Evolutionary conservation across 2,797 vertebrate genomes (phyloP).

Genomic region (Notolabrus celidotus): DNA sequence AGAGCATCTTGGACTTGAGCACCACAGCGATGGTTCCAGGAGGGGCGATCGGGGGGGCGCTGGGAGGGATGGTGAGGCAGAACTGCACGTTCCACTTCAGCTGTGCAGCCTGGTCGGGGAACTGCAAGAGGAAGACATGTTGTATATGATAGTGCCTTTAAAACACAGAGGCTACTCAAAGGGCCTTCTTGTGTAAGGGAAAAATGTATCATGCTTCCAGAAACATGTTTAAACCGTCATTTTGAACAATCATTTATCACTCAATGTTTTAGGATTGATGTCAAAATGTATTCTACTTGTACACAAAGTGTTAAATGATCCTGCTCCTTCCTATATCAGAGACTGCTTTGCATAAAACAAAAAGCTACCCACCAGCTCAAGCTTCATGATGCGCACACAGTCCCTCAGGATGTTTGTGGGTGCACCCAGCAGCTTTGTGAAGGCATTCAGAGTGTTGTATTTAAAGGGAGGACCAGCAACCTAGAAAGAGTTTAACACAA

Average conservation of each 20-base stretch:
- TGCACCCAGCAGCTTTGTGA: slow-evolving; percentile 96
- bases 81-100: slow-evolving; percentile 99
- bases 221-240: too few species aligned
- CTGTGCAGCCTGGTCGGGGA: slow-evolving; percentile 96
- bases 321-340: too few species aligned
- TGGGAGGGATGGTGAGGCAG: slow-evolving; percentile 98
- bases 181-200: too few species aligned
- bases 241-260: too few species aligned
- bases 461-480: slow-evolving; percentile 99
- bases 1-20: slow-evolving; percentile 99
- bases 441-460: slow-evolving; percentile 99
- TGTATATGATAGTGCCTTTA: background rate
- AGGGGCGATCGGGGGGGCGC: slow-evolving; percentile 97
- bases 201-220: too few species aligned
- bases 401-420: slow-evolving; percentile 97
- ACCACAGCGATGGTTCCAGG: slow-evolving; percentile 98
- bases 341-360: slow-evolving; percentile 10
- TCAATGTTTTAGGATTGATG: too few species aligned
- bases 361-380: slow-evolving; percentile 91
- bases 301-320: too few species aligned
- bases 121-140: slow-evolving; percentile 81
- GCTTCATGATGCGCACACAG: slow-evolving; percentile 99
- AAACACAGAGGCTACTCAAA: too few species aligned
- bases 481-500: slow-evolving; percentile 70
- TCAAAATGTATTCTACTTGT: too few species aligned